Evolutionary conservation across 2,888 invertebrate species (phyloP), one percentile per base, ranked within the genome.

Genomic region (Oscheius onirici): DNA sequence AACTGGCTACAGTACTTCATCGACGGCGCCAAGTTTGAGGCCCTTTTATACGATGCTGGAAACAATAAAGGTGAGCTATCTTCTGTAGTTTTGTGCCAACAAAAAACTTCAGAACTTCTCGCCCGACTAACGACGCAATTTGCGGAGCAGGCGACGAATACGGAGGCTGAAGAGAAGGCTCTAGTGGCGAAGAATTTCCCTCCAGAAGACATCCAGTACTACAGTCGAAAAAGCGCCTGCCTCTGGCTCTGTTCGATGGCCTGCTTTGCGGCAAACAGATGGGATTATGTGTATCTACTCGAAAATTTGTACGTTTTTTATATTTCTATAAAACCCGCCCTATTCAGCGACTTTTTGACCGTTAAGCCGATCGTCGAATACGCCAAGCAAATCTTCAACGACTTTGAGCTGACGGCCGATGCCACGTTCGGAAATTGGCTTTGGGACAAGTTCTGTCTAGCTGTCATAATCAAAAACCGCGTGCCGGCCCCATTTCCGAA

Each of bases 171-270:
- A 41, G 58, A 49, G 26, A 49, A 22, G 26, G 24, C 49, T 13
- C 34, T 63, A 0, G 26, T 26, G 11, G 24, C 46, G 2, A 46
- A 49, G 15, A 20, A 43, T 55, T 65, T 20, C n/a, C 44, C 69
- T 68, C 10, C 69, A 69, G 82, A 82, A 28, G 81, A 81, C 43
- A 51, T 79, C 6, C 66, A 69, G 28, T 72, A 76, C 34, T 70
- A 68, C 28, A 73, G 78, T 44, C 63, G 78, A 3, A 82, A 82
- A 60, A 51, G 75, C 2, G 74, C 79, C 8, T 77, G 77, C 65
- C 77, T 79, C 61, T 74, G 81, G 70, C 63, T 82, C 22, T 81
- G 80, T 57, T 74, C 79, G 5, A 69, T 79, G 70, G 74, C 82
- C 2, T 75, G 77, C n/a, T 71, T 81, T 66, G 75, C 82, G 1